A percentile compares a stretch with the other conserved stretches of the same genome.
phyloP scores from a whole-genome alignment of 2,888 invertebrate genomes.

The Macropis europaea region DNA sequence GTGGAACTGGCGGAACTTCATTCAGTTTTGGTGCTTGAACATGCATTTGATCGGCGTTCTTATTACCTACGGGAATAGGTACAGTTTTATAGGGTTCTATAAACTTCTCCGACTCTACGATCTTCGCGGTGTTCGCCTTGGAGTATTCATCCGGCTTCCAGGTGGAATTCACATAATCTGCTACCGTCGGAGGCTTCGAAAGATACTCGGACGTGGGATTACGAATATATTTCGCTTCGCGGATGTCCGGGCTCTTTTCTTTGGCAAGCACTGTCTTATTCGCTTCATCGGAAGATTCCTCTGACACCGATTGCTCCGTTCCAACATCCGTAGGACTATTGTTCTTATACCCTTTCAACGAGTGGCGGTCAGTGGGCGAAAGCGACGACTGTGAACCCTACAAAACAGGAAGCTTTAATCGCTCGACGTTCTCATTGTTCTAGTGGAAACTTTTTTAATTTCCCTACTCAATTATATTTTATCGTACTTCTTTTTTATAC shows the following conservation, averaged over 20 bases:
- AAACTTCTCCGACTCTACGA: constrained; percentile 75
- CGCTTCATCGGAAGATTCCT: constrained; percentile 70
- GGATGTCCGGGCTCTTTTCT: constrained; percentile 75
- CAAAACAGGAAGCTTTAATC: neutral
- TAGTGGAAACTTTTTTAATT: neutral
- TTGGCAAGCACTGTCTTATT: constrained; percentile 73
- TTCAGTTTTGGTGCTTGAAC: constrained; percentile 63
- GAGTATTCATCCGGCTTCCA: constrained; percentile 77
- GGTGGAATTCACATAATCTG: constrained; percentile 75
- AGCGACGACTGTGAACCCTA: constrained; percentile 52
- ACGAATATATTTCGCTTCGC: constrained; percentile 77
- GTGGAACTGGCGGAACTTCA: constrained; percentile 81
- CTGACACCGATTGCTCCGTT: constrained; percentile 64
- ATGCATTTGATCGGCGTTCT: constrained; percentile 62
- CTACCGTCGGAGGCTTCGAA: constrained; percentile 73
- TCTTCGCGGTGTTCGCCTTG: constrained; percentile 75
- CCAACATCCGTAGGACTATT: constrained; percentile 58
- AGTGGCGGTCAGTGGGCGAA: constrained; percentile 59
- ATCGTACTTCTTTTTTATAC: neutral
- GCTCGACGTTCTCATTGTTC: neutral
- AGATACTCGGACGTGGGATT: constrained; percentile 75
- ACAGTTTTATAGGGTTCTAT: constrained; percentile 69
- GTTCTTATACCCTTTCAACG: constrained; percentile 62
- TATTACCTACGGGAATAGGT: constrained; percentile 50
- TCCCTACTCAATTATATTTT: neutral